Base-by-base conservation (phyloP, 2,113 vertebrate species). In the Upupa epops region DNA sequence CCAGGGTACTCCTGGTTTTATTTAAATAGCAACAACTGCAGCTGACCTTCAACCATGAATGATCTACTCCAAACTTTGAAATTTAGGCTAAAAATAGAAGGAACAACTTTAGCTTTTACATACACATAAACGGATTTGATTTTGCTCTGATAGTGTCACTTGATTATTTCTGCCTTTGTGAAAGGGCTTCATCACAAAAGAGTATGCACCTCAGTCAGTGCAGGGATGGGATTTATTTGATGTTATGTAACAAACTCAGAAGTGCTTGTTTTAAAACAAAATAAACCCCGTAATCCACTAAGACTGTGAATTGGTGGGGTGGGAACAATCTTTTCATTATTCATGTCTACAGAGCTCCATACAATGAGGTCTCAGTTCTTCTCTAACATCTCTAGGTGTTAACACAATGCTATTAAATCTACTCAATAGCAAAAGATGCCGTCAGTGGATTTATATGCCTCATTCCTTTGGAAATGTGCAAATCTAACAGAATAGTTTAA, bases 381-480 rank as follows among this genome's bases (percentile, higher is more conserved):
- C 0, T 6, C 89, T 73, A 94, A 87, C 19, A 66, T 95, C 84
- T 96, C 93, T 92, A 96, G 95, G 95, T 96, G 93, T 95, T 95
- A 95, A 91, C 89, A 91, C 95, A 95, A 96, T 94, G 91, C 78
- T 71, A 92, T 90, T 96, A 96, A 94, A 94, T 87, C 89, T 89
- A 83, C 84, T 93, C 78, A 92, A 71, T 21, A 80, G 93, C 84
- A 76, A 91, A 83, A 89, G 74, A 94, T 74, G 78, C 89, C 66
- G 78, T 68, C 81, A 79, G 81, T 92, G 90, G 92, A 95, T 94
- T 96, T 95, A 96, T 91, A 81, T 24, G 63, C 34, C 91, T 94
- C 86, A 76, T 95, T 95, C 81, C 92, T 92, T 83, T 21, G 34
- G 88, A 95, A 86, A 95, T 20, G 59, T 54, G 95, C 48, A 71